These are phyloP conservation scores for Cynopterus brachyotis DNA, from an alignment of 2,113 vertebrate genomes.

Conservation along the genomic window DNA sequence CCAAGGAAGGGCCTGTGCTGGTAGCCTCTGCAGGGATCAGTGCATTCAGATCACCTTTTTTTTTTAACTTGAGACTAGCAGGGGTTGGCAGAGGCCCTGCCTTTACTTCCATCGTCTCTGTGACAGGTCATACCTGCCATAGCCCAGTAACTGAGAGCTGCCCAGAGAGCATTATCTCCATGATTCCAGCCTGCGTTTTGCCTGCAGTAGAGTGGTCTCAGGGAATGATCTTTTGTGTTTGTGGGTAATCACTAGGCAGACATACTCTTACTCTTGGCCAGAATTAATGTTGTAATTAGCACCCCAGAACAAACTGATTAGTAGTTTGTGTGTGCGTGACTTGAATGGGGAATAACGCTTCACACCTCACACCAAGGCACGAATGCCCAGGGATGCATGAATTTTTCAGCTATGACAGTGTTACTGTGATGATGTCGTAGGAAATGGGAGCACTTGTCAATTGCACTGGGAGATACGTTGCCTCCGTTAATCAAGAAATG, in stretches of 20 bases:
- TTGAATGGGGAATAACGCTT: conserved; percentile 29
- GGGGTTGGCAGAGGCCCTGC: not conserved
- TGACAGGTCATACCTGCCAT: not conserved
- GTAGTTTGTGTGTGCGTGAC: not conserved
- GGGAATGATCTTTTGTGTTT: conserved; percentile 58
- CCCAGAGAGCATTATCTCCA: rapidly evolving
- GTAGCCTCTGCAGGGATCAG: conserved; percentile 31
- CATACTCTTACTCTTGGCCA: conserved; percentile 54
- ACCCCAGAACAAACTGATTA: conserved; percentile 42
- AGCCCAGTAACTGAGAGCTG: not conserved
- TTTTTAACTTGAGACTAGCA: not conserved
- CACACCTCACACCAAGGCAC: not conserved
- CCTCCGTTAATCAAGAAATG: conserved; percentile 50
- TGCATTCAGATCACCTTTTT: conserved; percentile 8
- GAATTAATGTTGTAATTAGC: conserved; percentile 32
- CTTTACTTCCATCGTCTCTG: not conserved
- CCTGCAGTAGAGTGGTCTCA: not conserved
- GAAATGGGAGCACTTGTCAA: conserved; percentile 16
- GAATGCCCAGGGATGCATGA: not conserved
- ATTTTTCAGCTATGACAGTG: conserved; percentile 18
- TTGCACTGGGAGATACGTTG: conserved; percentile 56
- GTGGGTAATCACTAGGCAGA: conserved; percentile 47
- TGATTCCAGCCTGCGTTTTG: not conserved
- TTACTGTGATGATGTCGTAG: conserved; percentile 17
- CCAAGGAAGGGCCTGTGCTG: not conserved